These are phyloP conservation scores for Sialia sialis DNA, from an alignment of 2,113 vertebrate species.

Conservation along the genomic window DNA sequence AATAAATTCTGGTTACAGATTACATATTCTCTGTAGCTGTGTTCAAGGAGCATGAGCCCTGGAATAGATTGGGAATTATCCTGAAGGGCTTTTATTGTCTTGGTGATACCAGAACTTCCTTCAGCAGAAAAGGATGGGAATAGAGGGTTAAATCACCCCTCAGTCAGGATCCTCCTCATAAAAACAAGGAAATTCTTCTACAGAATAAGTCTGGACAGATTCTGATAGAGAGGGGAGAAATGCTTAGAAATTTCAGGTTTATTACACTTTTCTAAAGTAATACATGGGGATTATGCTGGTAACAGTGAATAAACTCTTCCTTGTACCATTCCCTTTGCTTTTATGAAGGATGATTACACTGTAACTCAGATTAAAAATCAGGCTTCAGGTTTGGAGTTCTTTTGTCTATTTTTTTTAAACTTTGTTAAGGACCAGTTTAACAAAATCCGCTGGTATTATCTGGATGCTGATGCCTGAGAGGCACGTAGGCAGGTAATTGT, in stretches of 20 bases:
- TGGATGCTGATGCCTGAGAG: not conserved
- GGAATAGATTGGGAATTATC: not conserved
- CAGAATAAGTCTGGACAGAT: not conserved
- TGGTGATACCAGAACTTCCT: not conserved
- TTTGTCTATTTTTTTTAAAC: not conserved
- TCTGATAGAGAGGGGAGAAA: not conserved
- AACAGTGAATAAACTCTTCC: not conserved
- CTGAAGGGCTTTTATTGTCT: not conserved
- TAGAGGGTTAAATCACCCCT: not conserved
- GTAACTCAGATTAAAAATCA: not conserved
- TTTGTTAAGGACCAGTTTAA: not conserved
- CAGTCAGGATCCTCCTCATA: not conserved
- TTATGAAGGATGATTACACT: not conserved
- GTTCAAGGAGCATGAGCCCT: not conserved
- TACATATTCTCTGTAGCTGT: too few species aligned
- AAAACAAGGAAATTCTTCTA: not conserved
- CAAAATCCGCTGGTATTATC: not conserved
- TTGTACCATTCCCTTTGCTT: not conserved
- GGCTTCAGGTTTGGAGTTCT: accelerated
- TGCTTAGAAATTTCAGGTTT: accelerated
- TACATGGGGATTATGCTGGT: not conserved
- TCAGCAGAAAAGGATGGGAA: not conserved
- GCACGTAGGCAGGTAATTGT: not conserved
- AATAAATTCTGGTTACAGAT: not conserved
- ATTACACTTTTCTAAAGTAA: not conserved